Evolutionary conservation across 1,140 invertebrate species (phyloP), one percentile per base, ranked within the genome.

Genomic region (Drosophila kikkawai): DNA sequence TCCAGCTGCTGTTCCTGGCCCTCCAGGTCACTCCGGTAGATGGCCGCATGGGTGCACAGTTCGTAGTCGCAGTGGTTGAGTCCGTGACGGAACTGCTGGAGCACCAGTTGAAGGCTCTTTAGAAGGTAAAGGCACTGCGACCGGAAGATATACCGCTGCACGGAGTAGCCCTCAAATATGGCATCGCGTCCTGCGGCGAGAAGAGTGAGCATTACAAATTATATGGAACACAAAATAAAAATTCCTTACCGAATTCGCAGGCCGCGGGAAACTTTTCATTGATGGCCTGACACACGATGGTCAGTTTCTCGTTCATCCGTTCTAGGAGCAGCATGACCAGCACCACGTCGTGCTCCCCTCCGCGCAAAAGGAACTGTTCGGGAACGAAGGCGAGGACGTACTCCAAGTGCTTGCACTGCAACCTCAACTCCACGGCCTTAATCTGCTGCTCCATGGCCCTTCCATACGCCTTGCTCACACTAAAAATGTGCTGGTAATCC

Each of bases 341-440:
- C 17, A 99, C 95, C 11, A 98, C 98, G 94, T 99, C 99, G 92
- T 99, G 96, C 93, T 99, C 98, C 70, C 97, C 97, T 73, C 98
- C 98, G 36, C 97, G 94, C 45, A 94, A 95, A 93, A 98, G 95
- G 91, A 99, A 99, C 71, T 96, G 96, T 73, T 99, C 98, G 0
- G 98, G 98, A 95, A 99, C 97, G 83, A 98, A 99, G 0, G 97
- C 96, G 13, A 96, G 94, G 48, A 99, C 94, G 93, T 98, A 97
- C 53, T 95, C 95, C 7, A 98, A 96, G 78, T 99, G 96, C 59
- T 96, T 95, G 53, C 96, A 95, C 4, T 97, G 95, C 93, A 99
- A 97, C 41, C 97, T 95, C 12, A 98, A 95, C 90, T 99, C 98
- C 56, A 99, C 94, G 41, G 97, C 95, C 17, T 98, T 94, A 41